Evolutionary conservation across 2,888 invertebrate genomes (phyloP), one percentile per base, ranked within the genome.

Genomic region (Anorthoa munda): DNA sequence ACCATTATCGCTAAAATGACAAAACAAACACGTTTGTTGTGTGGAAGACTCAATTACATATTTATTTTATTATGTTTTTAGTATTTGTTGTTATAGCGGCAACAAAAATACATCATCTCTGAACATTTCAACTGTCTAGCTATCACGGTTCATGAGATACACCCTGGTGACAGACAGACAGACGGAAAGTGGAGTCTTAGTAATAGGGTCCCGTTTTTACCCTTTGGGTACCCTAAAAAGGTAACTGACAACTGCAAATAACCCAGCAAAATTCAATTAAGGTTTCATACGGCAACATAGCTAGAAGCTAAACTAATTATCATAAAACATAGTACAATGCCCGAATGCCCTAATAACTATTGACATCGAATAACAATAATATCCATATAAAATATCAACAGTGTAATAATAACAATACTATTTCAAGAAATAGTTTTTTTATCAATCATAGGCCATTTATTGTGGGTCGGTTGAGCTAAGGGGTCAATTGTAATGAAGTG

Each of bases 401-500:
- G 15, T 31, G 23, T 0, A n/a, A n/a, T 66, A 58, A 65, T 55
- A n/a, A 61, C 50, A 1, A 56, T 64, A 75, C 69, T 67, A 18
- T 60, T 75, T 26, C 50, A 68, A 81, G 67, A 51, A 68, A 77
- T 68, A 1, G 11, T 21, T 71, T 39, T 48, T 71, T 82, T 82
- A 69, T 80, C 72, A 76, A n/a, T 23, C 2, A 31, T 31, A 59
- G 26, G 31, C 59, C 65, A 61, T 79, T 78, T 75, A 75, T 71
- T 76, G 66, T 76, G 75, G 72, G 76, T 73, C 73, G 15, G 21
- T 75, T 72, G 67, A 72, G 65, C 75, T 74, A 58, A 58, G 73
- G 83, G 90, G 90, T 87, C 88, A 87, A 58, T 72, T 63, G 67
- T 81, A 80, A 81, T 75, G 66, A 81, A 77, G 77, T 60, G 74